These are phyloP conservation scores for Standfussiana lucernea DNA, from an alignment of 2,888 invertebrate genomes.

Conservation along the genomic window DNA sequence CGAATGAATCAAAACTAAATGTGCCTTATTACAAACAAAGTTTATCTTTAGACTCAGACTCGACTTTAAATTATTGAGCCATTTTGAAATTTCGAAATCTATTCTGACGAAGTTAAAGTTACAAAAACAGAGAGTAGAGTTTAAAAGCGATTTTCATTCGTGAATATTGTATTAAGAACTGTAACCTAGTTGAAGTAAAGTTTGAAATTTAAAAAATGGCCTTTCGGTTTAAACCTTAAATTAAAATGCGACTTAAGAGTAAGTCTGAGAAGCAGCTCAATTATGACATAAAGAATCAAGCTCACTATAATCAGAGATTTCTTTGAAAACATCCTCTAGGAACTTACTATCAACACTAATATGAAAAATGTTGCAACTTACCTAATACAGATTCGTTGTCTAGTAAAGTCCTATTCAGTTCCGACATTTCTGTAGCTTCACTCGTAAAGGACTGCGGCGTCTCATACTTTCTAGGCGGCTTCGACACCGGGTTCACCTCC, in stretches of 20 bases:
- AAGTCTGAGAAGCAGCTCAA: neutral
- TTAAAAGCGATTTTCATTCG: neutral
- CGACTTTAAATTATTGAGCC: neutral
- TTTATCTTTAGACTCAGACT: neutral
- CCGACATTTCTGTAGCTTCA: constrained; percentile 94
- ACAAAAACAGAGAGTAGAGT: neutral
- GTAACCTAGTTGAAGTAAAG: neutral
- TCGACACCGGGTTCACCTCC: constrained; percentile 95
- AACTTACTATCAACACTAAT: neutral
- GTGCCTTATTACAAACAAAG: neutral
- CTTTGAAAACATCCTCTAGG: neutral
- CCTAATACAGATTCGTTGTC: constrained; percentile 94
- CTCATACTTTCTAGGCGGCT: constrained; percentile 94
- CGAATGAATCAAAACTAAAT: neutral
- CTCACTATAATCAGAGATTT: neutral
- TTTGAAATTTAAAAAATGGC: neutral
- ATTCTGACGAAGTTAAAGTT: neutral
- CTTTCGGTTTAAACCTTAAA: neutral
- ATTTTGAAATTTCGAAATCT: neutral
- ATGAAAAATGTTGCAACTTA: constrained; percentile 81
- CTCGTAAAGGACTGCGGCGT: constrained; percentile 92
- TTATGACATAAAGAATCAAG: neutral
- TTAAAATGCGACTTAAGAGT: neutral
- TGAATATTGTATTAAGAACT: neutral
- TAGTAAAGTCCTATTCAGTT: constrained; percentile 94